These are phyloP conservation scores for Morinoia aosen DNA, from an alignment of 2,888 invertebrate species.

Conservation along the genomic window DNA sequence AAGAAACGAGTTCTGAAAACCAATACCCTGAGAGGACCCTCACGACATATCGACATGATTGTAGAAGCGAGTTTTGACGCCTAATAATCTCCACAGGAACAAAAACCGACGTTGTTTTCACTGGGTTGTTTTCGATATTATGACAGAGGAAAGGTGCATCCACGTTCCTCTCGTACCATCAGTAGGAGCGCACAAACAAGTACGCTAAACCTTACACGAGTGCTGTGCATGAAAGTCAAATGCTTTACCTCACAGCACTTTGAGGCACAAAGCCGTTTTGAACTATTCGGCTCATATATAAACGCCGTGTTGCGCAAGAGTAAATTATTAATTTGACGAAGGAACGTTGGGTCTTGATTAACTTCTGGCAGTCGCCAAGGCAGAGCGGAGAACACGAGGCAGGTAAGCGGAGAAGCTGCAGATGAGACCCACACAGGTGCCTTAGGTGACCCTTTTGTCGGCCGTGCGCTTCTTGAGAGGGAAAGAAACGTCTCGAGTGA, in stretches of 20 bases:
- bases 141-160: too few species aligned
- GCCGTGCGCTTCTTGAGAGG: conserved; percentile 21
- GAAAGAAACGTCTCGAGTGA: background rate
- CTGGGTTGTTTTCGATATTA: too few species aligned
- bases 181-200: too few species aligned
- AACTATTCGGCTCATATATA: background rate
- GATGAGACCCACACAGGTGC: background rate
- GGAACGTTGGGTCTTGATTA: background rate
- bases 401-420: background rate
- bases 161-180: too few species aligned
- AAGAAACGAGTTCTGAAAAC: background rate
- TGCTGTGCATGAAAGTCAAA: background rate
- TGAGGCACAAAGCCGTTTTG: background rate
- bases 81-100: too few species aligned
- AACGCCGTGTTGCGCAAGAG: background rate
- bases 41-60: background rate
- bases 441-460: conserved; percentile 25
- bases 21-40: background rate
- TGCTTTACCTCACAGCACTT: background rate
- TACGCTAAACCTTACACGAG: too few species aligned
- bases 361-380: background rate
- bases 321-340: background rate
- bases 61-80: background rate
- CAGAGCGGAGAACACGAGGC: background rate
- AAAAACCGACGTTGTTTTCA: too few species aligned